Percentiles rank a stretch among this genome's conserved stretches.
Evolutionary conservation across 2,888 invertebrate genomes (phyloP).

Genomic region (Microctonus brassicae): DNA sequence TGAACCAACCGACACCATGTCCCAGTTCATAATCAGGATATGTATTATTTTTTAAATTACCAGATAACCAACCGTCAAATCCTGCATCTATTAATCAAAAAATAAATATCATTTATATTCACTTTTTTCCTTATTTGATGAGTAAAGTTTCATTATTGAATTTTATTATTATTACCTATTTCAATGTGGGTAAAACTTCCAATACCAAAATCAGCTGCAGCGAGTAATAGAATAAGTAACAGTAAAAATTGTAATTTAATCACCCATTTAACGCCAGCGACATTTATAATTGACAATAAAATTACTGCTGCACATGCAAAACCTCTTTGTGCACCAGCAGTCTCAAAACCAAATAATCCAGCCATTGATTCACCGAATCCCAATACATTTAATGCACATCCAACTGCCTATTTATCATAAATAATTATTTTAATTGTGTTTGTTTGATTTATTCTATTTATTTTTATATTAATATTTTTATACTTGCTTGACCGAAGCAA

Average conservation of each 20-base stretch:
- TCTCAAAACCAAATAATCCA: conserved; percentile 80
- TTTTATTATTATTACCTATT: conserved; percentile 73
- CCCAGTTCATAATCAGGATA: conserved; percentile 83
- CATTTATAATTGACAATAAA: conserved; percentile 89
- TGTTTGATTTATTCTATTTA: conserved; percentile 13
- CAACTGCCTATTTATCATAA: conserved; percentile 81
- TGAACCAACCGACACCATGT: conserved; percentile 86
- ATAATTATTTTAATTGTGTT: background rate
- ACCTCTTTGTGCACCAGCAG: conserved; percentile 85
- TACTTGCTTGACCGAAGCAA: conserved; percentile 91
- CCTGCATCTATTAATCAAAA: conserved; percentile 78
- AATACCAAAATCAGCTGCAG: conserved; percentile 93
- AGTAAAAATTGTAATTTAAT: conserved; percentile 94
- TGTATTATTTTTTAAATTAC: conserved; percentile 85
- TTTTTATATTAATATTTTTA: conserved; percentile 33
- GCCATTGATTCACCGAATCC: conserved; percentile 98
- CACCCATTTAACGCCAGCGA: conserved; percentile 98
- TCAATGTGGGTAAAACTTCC: conserved; percentile 88
- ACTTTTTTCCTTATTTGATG: no score
- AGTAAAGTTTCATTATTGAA: no score
- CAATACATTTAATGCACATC: conserved; percentile 95
- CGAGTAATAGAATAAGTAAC: conserved; percentile 86
- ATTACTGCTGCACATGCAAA: conserved; percentile 91
- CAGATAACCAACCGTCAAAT: conserved; percentile 88
- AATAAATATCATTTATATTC: no score